Base-by-base conservation (phyloP, 2,888 invertebrate species). In the Mythimna impura region DNA sequence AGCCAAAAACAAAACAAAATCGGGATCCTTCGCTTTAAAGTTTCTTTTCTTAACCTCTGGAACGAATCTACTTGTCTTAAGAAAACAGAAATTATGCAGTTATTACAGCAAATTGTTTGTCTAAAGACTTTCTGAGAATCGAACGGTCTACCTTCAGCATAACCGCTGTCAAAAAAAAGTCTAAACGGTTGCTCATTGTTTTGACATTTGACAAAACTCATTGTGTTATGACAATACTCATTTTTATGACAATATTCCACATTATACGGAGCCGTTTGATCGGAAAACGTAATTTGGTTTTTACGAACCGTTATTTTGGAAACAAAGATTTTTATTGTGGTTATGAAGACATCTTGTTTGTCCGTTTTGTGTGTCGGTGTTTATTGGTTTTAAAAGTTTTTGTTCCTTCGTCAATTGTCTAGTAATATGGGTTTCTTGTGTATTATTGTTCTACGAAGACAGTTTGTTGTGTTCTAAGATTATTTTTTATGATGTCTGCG, bases 281-380 rank as follows among this genome's bases (percentile, higher is more conserved):
- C 55, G 36, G n/a, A 52, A 66, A 62, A 67, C 55, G 64, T 64
- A 62, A 57, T 63, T 60, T 77, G 62, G 75, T 76, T 57, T 76
- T 77, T 10, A n/a, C 47, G 61, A 73, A 79, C 88, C 86, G 88
- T 89, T 91, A 88, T 81, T 79, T 80, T n/a, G 22, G 20, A 71
- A 87, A 87, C 80, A 86, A 88, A 87, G 78, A 71, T 80, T 62
- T 93, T 92, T 92, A 92, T 90, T 90, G 92, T 89, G 89, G 92
- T 92, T 87, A 87, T 90, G 88, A 90, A 87, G 85, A 83, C 76
- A 55, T 85, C 82, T 86, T 87, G 84, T 86, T 78, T 84, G 77
- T 70, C 60, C 43, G 52, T 77, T n/a, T 81, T 81, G 78, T 85
- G 85, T 86, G 84, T 82, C 86, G 86, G 86, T 72, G 52, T 83